Percentiles rank a stretch among this genome's conserved stretches.
Conservation (phyloP, 2,113 vertebrate species). For the Peromyscus leucopus region DNA sequence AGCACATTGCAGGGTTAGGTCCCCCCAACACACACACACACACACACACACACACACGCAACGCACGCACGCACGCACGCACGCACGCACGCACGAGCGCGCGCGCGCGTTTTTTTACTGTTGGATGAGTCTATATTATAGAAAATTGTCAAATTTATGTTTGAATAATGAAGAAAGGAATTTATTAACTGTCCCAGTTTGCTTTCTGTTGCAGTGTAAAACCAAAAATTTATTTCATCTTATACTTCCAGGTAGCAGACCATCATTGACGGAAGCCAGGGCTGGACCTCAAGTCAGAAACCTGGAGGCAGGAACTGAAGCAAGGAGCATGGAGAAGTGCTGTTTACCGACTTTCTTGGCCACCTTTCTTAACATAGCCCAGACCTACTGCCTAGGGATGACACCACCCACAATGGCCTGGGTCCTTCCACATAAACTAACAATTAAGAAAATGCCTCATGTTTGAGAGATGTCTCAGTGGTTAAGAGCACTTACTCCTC, state of each 20-base stretch:
- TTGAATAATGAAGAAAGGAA: constrained; percentile 42
- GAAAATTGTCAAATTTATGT: constrained; percentile 38
- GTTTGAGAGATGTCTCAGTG: neutral
- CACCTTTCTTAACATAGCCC: neutral
- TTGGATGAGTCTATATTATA: neutral
- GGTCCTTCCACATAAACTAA: neutral
- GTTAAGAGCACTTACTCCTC: neutral
- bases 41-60: neutral
- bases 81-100: neutral
- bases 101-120: neutral
- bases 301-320: neutral
- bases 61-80: neutral
- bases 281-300: neutral
- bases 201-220: neutral
- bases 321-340: neutral
- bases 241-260: neutral
- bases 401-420: too few species aligned
- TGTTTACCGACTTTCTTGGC: neutral
- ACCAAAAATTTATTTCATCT: neutral
- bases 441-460: neutral
- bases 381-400: neutral
- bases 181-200: constrained; percentile 20
- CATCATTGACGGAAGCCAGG: neutral
- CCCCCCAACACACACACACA: neutral
- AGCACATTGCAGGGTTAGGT: neutral